Percentiles rank a stretch among this genome's conserved stretches.
phyloP scores from a whole-genome alignment of 2,797 vertebrate species.

The Rhincodon typus region DNA sequence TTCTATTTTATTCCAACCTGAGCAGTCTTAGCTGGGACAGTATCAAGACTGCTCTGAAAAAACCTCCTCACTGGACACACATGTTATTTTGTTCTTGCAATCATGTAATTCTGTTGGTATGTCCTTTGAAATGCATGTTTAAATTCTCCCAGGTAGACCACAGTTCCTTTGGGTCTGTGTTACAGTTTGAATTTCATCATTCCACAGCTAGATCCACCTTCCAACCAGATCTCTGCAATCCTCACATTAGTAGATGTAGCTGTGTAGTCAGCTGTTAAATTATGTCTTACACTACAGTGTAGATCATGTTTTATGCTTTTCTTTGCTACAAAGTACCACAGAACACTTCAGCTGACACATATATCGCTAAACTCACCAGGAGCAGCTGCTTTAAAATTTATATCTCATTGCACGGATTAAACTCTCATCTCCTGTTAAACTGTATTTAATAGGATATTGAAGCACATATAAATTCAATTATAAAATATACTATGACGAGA shows the following conservation, averaged over 20 bases:
- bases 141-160: background rate
- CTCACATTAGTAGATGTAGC: background rate
- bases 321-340: background rate
- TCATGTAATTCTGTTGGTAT: background rate
- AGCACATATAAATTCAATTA: background rate
- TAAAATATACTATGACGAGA: background rate
- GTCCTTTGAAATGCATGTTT: background rate
- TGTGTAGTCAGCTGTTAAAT: slow-evolving; percentile 1
- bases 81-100: background rate
- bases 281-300: background rate
- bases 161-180: background rate
- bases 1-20: background rate
- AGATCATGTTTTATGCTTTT: slow-evolving; percentile 17
- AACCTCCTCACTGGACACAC: too few relatives aligned
- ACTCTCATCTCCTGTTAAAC: background rate
- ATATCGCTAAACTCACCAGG: background rate
- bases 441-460: background rate
- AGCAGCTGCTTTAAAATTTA: slow-evolving; percentile 15
- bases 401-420: background rate
- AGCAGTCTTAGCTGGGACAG: background rate
- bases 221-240: background rate
- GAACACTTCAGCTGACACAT: background rate
- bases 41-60: background rate
- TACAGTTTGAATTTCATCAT: background rate
- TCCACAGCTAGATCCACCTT: background rate